phyloP scores from a whole-genome alignment of 2,888 invertebrate species.

The Lycaena phlaeas region DNA sequence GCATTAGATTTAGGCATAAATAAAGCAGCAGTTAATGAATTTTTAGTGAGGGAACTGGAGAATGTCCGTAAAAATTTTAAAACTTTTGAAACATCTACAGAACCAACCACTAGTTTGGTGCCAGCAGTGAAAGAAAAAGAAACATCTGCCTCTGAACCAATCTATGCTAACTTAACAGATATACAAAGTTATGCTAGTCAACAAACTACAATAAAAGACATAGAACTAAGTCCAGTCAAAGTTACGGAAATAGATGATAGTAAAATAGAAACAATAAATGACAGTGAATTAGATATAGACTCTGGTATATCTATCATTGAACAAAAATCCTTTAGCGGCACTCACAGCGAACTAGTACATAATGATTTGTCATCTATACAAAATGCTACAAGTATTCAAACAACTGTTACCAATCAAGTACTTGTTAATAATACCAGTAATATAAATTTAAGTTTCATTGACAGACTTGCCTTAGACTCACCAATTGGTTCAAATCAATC shows the following conservation, averaged over 20 bases:
- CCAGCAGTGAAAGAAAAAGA: background rate
- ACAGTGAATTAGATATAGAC: constrained; percentile 32
- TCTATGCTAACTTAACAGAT: constrained; percentile 41
- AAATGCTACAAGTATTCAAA: constrained; percentile 42
- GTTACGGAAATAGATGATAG: constrained; percentile 7
- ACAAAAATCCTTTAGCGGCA: constrained; percentile 38
- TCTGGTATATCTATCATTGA: constrained; percentile 46
- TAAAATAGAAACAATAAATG: constrained; percentile 8
- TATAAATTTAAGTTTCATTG: constrained; percentile 59
- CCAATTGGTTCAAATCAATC: constrained; percentile 52
- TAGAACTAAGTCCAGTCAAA: background rate
- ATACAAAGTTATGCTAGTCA: constrained; percentile 8
- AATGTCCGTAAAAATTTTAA: constrained; percentile 52
- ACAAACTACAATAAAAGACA: constrained; percentile 13
- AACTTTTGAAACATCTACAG: constrained; percentile 20
- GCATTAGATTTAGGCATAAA: constrained; percentile 54
- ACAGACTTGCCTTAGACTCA: constrained; percentile 54
- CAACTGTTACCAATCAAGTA: constrained; percentile 47
- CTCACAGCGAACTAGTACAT: constrained; percentile 19
- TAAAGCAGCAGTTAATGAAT: constrained; percentile 47
- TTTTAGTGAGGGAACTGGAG: constrained; percentile 48
- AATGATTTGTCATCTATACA: constrained; percentile 26
- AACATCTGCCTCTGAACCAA: constrained; percentile 30
- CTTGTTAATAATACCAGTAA: constrained; percentile 48
- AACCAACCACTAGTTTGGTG: constrained; percentile 11